These are phyloP conservation scores for Gadopsis marmoratus DNA, from an alignment of 2,797 vertebrate species.

Conservation along the genomic window DNA sequence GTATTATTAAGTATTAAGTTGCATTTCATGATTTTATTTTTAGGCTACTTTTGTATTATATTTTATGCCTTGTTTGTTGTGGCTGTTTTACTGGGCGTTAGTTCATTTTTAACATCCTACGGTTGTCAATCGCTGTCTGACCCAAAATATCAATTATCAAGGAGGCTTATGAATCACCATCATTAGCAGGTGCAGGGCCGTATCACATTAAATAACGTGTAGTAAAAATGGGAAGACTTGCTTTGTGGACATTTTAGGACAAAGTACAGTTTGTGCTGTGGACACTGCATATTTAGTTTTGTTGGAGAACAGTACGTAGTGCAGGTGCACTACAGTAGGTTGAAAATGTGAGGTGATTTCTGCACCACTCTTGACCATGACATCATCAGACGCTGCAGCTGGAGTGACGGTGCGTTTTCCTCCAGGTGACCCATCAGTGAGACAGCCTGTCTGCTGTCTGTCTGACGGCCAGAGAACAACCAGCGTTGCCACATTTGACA, in stretches of 20 bases:
- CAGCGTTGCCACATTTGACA: background rate
- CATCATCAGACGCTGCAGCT: conserved; percentile 52
- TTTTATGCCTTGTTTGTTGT: too few relatives aligned
- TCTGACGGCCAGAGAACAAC: background rate
- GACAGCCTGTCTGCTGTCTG: background rate
- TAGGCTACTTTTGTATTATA: too few relatives aligned
- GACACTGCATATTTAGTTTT: background rate
- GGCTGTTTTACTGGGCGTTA: too few relatives aligned
- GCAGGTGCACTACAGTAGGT: too few relatives aligned
- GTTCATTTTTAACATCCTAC: too few relatives aligned
- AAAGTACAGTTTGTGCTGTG: background rate
- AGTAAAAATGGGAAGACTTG: background rate
- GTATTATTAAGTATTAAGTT: too few relatives aligned
- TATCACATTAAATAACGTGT: background rate
- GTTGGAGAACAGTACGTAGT: background rate
- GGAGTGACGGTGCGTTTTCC: conserved; percentile 28
- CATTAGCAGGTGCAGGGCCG: too few relatives aligned
- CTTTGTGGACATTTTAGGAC: background rate
- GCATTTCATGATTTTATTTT: too few relatives aligned
- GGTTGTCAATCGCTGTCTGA: too few relatives aligned
- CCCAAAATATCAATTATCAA: too few relatives aligned
- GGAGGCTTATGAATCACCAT: background rate
- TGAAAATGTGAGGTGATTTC: background rate
- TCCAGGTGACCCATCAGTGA: conserved; percentile 1
- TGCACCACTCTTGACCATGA: conserved; percentile 29